Conservation (phyloP, 2,113 vertebrate species). For the Chaenogobius annularis region DNA sequence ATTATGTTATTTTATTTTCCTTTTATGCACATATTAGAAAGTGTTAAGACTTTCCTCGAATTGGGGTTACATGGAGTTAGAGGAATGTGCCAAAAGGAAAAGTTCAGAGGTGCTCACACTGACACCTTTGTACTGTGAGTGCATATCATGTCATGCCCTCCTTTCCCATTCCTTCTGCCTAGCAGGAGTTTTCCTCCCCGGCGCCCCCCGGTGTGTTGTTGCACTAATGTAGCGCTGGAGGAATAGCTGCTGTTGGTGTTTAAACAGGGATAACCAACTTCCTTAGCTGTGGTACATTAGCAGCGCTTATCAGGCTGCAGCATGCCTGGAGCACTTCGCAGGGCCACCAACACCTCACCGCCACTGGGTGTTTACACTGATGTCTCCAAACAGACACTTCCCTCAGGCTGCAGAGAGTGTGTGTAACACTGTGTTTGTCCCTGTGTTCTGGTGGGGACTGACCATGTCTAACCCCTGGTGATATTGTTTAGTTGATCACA, state of each 20-base stretch:
- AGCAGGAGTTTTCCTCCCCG: conserved; percentile 18
- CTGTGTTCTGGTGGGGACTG: not conserved
- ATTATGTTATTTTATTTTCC: not conserved
- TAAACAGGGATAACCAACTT: conserved; percentile 52
- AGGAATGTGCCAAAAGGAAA: not conserved
- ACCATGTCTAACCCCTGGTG: not conserved
- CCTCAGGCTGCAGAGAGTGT: conserved; percentile 41
- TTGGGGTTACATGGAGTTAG: not conserved
- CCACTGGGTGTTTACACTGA: conserved; percentile 68
- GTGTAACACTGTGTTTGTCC: not conserved
- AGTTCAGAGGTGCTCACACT: not conserved
- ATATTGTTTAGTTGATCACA: not conserved
- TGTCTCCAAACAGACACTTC: conserved; percentile 51
- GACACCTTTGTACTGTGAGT: conserved; percentile 9
- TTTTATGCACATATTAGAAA: not conserved
- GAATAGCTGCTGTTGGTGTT: conserved; percentile 27
- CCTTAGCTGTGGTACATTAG: conserved; percentile 37
- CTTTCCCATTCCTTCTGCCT: conserved; percentile 1
- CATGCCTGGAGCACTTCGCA: conserved; percentile 58
- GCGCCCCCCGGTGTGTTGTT: conserved; percentile 20
- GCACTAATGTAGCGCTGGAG: conserved; percentile 27
- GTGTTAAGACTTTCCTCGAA: not conserved
- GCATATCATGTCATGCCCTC: conserved; percentile 3
- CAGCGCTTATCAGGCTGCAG: conserved; percentile 53
- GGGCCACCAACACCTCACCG: conserved; percentile 56